Evolutionary conservation across 2,888 invertebrate species (phyloP), one percentile per base, ranked within the genome.

Genomic region (Ophraella communa): DNA sequence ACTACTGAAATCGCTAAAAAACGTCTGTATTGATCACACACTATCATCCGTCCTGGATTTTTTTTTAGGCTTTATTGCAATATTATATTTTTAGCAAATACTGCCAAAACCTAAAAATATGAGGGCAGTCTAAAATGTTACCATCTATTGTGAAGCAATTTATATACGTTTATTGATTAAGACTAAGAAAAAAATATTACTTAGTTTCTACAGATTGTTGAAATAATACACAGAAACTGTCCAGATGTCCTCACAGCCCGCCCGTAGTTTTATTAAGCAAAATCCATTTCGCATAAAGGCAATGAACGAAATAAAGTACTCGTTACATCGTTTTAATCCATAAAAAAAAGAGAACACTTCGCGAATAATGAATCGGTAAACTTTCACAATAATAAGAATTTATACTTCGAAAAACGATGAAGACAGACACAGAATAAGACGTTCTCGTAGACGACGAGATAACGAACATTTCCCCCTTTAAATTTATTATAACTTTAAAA

Each of bases 311-410:
- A 27, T 17, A 24, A 24, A 51, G 27, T 51, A 27, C 27, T 18
- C n/a, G 24, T 23, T 44, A 55, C 49, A 47, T 49, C 58, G 49
- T 35, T 17, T 58, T 58, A 51, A 51, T 51, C 23, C 45, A 18
- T 35, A 58, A 30, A 56, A 49, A 59, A 59, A 21, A 59, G 39
- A 11, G 23, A 23, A 39, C 51, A 51, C 27, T 27, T 51, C 49
- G 10, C 59, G 39, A 62, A 61, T 61, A 65, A 65, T 65, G 65
- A 61, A 70, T 68, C 70, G 71, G 68, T 67, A 72, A 75, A 75
- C 71, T 75, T 75, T 71, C 67, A 66, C 69, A 73, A 73, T 75
- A 72, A 74, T 73, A 69, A 68, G 66, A 72, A 70, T 74, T 74
- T 73, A 68, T 66, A 70, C 27, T 23, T 51, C 68, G 71, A 64